These are phyloP conservation scores for Corynorhinus townsendii DNA, from an alignment of 2,113 vertebrate genomes.

Conservation along the genomic window DNA sequence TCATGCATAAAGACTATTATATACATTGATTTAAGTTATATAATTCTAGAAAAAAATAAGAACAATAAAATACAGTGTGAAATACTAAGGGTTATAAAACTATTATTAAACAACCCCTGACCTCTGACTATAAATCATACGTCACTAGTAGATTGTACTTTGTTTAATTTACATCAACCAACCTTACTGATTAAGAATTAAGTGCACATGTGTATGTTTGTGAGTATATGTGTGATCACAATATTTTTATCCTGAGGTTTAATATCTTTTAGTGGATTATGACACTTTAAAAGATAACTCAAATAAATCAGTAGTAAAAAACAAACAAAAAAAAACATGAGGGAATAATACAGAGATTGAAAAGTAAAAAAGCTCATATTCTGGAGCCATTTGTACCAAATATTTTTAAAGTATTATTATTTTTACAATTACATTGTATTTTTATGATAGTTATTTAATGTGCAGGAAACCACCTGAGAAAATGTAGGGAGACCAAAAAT, in stretches of 20 bases:
- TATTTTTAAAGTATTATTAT: neutral
- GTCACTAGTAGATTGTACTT: neutral
- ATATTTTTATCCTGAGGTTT: neutral
- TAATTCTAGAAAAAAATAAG: neutral
- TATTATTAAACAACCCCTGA: neutral
- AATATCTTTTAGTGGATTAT: neutral
- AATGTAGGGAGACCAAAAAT: neutral
- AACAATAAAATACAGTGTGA: neutral
- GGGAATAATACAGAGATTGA: neutral
- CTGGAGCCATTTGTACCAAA: neutral
- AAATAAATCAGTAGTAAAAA: neutral
- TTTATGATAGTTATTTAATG: neutral
- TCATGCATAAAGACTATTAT: neutral
- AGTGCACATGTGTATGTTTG: neutral
- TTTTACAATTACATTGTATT: neutral
- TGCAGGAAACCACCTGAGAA: neutral
- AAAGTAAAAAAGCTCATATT: neutral
- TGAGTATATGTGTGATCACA: neutral
- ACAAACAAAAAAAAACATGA: neutral
- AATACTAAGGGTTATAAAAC: neutral
- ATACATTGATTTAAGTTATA: neutral
- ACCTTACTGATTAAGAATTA: neutral
- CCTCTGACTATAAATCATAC: neutral
- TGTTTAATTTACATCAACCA: neutral
- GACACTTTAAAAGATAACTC: neutral